Evolutionary conservation across 2,113 vertebrate species (phyloP), one percentile per base, ranked within the genome.

Genomic region (Syngnathoides biaculeatus): DNA sequence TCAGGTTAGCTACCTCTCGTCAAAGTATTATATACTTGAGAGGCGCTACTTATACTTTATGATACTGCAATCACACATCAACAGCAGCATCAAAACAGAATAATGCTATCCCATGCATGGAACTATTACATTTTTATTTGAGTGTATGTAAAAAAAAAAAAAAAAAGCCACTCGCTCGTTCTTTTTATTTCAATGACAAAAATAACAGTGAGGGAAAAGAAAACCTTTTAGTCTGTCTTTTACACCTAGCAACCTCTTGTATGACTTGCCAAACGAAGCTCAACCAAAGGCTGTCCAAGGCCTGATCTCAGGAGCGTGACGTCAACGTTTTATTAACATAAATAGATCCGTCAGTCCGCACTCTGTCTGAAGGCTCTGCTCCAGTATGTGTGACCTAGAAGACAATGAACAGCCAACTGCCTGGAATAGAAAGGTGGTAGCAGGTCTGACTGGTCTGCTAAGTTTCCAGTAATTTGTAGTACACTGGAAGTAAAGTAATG

Each of bases 351-450:
- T 78, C 74, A 83, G 58, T 81, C 73, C 72, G 15, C 73, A 65
- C 72, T 71, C 64, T 68, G 55, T 53, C 64, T 65, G 35, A 62
- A 53, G 65, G 58, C 61, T 57, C 14, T 12, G 20, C 20, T 75
- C 30, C 7, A 60, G 30, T 67, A 79, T 80, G 76, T 76, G 55
- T 81, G 79, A 72, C 38, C 48, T n/a, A 58, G 80, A 82, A 86
- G 68, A 57, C 27, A 57, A 74, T 82, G 69, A 80, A 45, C 45
- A 63, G 42, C 71, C 66, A 22, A 48, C 13, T 38, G 69, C 70
- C 74, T 79, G 74, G 69, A 78, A 84, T 80, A 78, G 80, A 78
- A 74, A 75, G 30, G 22, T 74, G 63, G 58, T 70, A 86, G 83
- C 80, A 74, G 66, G 85, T 82, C 73, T 62, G 75, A 43, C 80